These are phyloP conservation scores for Microtus richardsoni DNA, from an alignment of 2,113 vertebrate species.

Conservation along the genomic window DNA sequence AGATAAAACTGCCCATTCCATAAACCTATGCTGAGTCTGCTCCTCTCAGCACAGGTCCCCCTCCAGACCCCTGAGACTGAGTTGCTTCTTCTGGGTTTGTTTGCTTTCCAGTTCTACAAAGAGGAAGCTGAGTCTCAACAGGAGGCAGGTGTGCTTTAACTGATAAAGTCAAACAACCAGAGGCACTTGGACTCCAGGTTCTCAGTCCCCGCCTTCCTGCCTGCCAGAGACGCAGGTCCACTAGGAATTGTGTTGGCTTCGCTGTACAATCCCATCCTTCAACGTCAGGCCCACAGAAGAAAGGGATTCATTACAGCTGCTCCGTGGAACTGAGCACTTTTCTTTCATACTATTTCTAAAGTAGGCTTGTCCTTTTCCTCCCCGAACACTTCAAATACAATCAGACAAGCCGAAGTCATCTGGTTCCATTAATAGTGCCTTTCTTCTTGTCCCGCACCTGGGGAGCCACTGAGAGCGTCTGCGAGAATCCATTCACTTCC, in stretches of 20 bases:
- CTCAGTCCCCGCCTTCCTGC: background rate
- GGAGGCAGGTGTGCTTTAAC: background rate
- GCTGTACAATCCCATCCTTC: background rate
- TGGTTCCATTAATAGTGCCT: constrained; percentile 14
- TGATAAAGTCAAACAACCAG: background rate
- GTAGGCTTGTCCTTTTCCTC: background rate
- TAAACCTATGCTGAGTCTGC: background rate
- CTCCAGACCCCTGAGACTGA: background rate
- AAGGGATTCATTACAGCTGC: background rate
- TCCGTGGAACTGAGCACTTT: constrained; percentile 16
- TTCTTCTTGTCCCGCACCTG: background rate
- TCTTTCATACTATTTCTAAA: constrained; percentile 23
- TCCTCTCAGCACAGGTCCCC: background rate
- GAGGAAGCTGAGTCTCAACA: background rate
- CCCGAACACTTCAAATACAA: constrained; percentile 30
- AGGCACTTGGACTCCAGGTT: background rate
- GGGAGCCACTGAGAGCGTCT: background rate
- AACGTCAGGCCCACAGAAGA: background rate
- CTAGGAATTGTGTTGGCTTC: background rate
- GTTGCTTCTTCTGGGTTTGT: background rate
- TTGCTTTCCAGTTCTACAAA: background rate
- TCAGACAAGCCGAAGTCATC: constrained; percentile 9
- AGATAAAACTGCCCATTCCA: accelerated
- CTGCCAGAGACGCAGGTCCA: background rate
- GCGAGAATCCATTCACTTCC: constrained; percentile 29